phyloP scores from a whole-genome alignment of 2,113 vertebrate species.

The Lamprotornis superbus region DNA sequence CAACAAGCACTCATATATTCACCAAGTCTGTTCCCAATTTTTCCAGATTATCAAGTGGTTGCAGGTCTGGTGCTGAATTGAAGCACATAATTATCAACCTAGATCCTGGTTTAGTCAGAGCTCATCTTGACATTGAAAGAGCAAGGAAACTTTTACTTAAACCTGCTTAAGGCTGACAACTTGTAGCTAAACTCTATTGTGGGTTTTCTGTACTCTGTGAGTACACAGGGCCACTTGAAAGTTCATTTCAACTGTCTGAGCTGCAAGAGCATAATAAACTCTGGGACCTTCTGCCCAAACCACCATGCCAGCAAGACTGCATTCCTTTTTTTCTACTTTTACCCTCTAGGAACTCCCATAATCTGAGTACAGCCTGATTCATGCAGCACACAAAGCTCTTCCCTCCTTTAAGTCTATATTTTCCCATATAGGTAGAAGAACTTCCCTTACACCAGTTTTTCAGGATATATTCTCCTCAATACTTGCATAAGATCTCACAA shows the following conservation, averaged over 20 bases:
- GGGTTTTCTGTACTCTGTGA: neutral
- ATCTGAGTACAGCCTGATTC: neutral
- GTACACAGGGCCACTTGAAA: neutral
- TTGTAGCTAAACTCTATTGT: neutral
- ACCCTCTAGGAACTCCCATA: neutral
- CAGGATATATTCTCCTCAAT: neutral
- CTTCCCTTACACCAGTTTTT: neutral
- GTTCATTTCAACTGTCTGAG: neutral
- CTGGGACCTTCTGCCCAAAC: neutral
- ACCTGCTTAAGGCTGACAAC: neutral
- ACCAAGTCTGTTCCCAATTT: neutral
- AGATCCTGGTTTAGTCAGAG: neutral
- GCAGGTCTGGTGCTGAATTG: neutral
- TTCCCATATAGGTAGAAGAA: neutral
- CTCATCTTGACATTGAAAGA: neutral
- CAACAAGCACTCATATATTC: neutral
- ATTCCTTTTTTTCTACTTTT: neutral
- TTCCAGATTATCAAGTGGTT: neutral
- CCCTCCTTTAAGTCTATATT: neutral
- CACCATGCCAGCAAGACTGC: neutral
- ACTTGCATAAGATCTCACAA: neutral
- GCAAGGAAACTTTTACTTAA: neutral
- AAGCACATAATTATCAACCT: fast-evolving
- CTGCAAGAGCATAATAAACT: neutral
- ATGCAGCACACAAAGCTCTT: neutral